phyloP scores from a whole-genome alignment of 2,113 vertebrate species.

The Calyptomena viridis region DNA sequence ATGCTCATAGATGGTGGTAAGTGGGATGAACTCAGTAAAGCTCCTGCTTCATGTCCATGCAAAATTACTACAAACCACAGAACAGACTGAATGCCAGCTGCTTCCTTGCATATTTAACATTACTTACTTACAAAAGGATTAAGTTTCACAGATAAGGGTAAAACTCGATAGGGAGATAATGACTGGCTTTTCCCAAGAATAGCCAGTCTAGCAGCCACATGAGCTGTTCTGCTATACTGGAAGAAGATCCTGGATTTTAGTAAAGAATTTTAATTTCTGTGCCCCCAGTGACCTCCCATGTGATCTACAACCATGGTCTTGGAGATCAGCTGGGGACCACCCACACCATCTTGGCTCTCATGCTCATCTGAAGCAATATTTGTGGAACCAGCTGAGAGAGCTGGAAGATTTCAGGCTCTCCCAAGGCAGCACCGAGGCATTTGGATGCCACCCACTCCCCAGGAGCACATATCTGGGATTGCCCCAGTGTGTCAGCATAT shows the following conservation, averaged over 20 bases:
- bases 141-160: neutral
- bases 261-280: neutral
- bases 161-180: neutral
- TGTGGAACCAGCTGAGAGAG: neutral
- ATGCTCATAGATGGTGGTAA: neutral
- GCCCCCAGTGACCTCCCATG: neutral
- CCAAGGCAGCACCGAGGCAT: neutral
- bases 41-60: neutral
- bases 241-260: neutral
- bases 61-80: neutral
- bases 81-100: neutral
- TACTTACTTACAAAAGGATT: neutral
- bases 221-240: neutral
- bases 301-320: neutral
- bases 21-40: neutral
- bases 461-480: neutral
- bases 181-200: neutral
- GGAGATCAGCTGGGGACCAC: neutral
- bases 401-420: neutral
- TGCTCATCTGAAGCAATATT: neutral
- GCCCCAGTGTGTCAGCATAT: neutral
- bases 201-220: neutral
- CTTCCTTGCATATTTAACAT: neutral
- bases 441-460: neutral
- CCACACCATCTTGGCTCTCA: neutral